Base-by-base conservation (phyloP, 2,888 invertebrate genomes). In the Drosophila meridiana region DNA sequence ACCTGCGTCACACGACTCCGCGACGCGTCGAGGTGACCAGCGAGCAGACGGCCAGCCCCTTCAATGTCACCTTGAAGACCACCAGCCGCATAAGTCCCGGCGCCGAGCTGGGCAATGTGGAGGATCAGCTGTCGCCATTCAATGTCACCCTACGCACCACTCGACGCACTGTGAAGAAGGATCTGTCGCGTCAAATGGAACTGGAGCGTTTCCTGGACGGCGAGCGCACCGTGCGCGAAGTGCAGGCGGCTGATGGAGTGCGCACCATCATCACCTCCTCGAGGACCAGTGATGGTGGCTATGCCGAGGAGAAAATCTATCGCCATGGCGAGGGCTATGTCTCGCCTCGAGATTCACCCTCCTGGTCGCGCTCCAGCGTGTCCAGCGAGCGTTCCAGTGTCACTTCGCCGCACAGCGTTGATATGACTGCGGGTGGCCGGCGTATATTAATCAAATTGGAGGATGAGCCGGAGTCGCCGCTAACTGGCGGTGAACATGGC, bases 141-240 rank as follows among this genome's bases (percentile, higher is more conserved):
- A 92, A 92, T 78, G 92, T 92, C 4, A 92, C 92, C 3, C 55
- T 92, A 42, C 89, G 92, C 55, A 84, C 82, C 55, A 80, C 82
- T n/a, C 74, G 87, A 13, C 79, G 89, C 13, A 80, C 73, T 7
- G 72, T 78, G 5, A 90, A 80, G 13, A 74, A 73, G 71, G 63
- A 80, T 53, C 60, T 86, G 53, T 73, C 86, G 67, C 56, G 87
- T 67, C 69, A 91, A 76, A 83, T 83, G 89, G 76, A 92, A 71
- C 48, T 80, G 71, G 89, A 84, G 8, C 95, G 95, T 85, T 94
- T 95, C 80, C 95, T 96, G 55, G 96, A 96, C 92, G 96, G 96
- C 78, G 96, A 97, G 91, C 89, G 96, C 95, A 92, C 95, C 42
- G 92, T 95, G n/a, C 93, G 94, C 55, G 95, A 96, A 83, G 92